These are phyloP conservation scores for Apotomis turbidana DNA, from an alignment of 2,888 invertebrate genomes.

Conservation along the genomic window DNA sequence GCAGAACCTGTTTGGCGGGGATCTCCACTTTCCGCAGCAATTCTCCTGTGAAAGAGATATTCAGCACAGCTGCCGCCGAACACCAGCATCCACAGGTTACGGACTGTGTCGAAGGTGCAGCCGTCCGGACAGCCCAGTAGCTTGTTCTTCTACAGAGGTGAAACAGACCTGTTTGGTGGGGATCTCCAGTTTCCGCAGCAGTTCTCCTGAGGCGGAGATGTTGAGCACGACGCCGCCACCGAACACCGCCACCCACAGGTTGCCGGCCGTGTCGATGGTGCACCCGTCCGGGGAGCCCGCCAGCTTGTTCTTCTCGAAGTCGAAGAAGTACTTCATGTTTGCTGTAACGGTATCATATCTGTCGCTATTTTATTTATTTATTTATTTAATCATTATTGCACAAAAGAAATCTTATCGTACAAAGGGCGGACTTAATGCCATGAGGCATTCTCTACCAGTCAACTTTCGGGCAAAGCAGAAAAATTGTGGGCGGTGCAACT, in stretches of 20 bases:
- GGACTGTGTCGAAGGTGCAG: slow-evolving; percentile 86
- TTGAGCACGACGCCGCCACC: slow-evolving; percentile 82
- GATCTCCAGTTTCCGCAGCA: slow-evolving; percentile 80
- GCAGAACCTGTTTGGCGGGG: slow-evolving; percentile 75
- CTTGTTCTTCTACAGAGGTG: too few species aligned
- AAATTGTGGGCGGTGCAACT: too few species aligned
- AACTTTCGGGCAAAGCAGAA: too few species aligned
- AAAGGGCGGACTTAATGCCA: too few species aligned
- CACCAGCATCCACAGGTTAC: slow-evolving; percentile 90
- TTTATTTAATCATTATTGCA: too few species aligned
- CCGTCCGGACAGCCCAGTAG: too few species aligned
- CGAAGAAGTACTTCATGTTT: slow-evolving; percentile 84
- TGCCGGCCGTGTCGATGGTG: slow-evolving; percentile 90
- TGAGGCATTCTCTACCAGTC: too few species aligned
- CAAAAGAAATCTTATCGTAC: too few species aligned
- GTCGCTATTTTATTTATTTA: too few species aligned
- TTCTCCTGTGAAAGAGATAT: slow-evolving; percentile 63
- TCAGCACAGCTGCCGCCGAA: slow-evolving; percentile 85
- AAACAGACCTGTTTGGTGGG: slow-evolving; percentile 70
- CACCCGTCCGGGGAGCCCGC: slow-evolving; percentile 86
- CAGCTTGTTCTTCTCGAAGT: slow-evolving; percentile 75
- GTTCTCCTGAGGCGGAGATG: slow-evolving; percentile 75
- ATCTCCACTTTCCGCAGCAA: slow-evolving; percentile 84
- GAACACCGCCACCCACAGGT: slow-evolving; percentile 90
- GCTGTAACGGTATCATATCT: slow-evolving; percentile 67